Conservation (phyloP, 2,113 vertebrate genomes). For the Callaeas wilsoni region DNA sequence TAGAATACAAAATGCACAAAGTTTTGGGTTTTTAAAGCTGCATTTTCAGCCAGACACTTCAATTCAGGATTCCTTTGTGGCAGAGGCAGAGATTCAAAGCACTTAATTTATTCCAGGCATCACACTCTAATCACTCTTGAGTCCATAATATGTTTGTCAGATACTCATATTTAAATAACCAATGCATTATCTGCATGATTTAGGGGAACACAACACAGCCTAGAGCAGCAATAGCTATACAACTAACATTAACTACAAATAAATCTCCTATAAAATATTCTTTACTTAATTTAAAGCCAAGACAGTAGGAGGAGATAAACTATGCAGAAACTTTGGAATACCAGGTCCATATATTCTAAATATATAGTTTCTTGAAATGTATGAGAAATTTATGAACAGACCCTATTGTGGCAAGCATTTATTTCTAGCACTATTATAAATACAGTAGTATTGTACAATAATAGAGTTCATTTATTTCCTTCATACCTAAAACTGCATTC, state of each 20-base stretch:
- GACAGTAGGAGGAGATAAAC: background rate
- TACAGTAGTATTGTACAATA: background rate
- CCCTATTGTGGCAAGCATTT: background rate
- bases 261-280: background rate
- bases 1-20: background rate
- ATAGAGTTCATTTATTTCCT: background rate
- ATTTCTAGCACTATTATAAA: background rate
- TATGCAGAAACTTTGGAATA: background rate
- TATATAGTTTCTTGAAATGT: background rate
- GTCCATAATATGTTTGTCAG: background rate
- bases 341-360: background rate
- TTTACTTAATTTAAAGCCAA: background rate
- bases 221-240: background rate
- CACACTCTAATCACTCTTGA: background rate
- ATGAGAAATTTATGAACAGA: background rate
- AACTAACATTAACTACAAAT: background rate
- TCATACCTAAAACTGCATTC: background rate
- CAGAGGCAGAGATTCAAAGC: background rate
- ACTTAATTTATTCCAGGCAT: background rate
- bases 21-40: background rate
- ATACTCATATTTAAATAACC: slow-evolving; percentile 16
- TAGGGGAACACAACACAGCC: background rate
- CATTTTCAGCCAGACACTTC: background rate
- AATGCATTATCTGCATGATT: background rate
- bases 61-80: background rate